Evolutionary conservation across 2,888 invertebrate species (phyloP), one percentile per base, ranked within the genome.

Genomic region (Atrina japonica): DNA sequence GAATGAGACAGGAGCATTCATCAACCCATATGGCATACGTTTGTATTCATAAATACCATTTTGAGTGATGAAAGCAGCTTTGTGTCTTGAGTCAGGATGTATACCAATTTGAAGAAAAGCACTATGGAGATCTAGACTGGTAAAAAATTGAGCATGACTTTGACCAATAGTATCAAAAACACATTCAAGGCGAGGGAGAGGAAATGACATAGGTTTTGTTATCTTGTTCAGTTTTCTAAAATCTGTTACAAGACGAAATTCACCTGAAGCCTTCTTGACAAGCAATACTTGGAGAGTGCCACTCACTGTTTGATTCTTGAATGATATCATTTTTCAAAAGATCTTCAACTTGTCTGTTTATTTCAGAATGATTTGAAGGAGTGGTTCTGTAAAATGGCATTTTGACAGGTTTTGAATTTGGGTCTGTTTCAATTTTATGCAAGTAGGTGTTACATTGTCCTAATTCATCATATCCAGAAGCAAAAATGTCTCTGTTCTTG

Each of bases 201-300:
- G 49, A 49, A 49, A 49, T 18, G 11, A 16, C 49, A 49, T 49
- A 9, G 18, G 49, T 49, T 16, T 49, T 18, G 49, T 49, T 16
- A 49, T 49, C 21, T 49, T 49, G 49, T 49, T 49, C 7, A 49
- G 49, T 21, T 49, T 49, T 49, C 49, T 9, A 21, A 16, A 49
- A 49, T 49, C 49, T 18, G 18, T 18, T 16, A 18, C 18, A 49
- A 49, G 18, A 9, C 49, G 16, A 49, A 16, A 49, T 49, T 49
- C 11, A n/a, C 49, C 49, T n/a, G 21, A 9, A 9, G 16, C 9
- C 21, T 49, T 49, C 49, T 49, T 49, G 18, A 49, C 49, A 9
- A 49, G 11, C 21, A 49, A n/a, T n/a, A n/a, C n/a, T n/a, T n/a
- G 25, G 52, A 16, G 52, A 52, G 27, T 52, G 52, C 18, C 25